Percentiles rank a stretch among this genome's conserved stretches.
Evolutionary conservation across 2,888 invertebrate genomes (phyloP).

Genomic region (Nymphalis urticae): DNA sequence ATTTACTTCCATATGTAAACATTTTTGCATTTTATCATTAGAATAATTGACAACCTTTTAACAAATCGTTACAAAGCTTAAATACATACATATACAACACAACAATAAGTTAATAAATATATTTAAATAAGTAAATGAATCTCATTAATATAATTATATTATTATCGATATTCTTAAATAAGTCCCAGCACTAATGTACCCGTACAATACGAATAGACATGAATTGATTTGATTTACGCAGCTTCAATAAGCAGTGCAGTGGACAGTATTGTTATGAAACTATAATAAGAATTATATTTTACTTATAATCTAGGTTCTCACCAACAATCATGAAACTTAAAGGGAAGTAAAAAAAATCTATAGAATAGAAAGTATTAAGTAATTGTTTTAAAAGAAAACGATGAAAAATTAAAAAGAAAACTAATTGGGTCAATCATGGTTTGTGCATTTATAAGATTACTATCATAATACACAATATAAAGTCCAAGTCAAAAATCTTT

Average conservation of each 20-base stretch:
- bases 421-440: neutral
- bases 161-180: slow-evolving; percentile 27
- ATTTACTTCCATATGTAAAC: too few relatives aligned
- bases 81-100: too few relatives aligned
- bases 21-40: too few relatives aligned
- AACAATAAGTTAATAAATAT: too few relatives aligned
- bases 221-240: slow-evolving; percentile 56
- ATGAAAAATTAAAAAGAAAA: too few relatives aligned
- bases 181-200: slow-evolving; percentile 41
- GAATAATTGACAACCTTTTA: too few relatives aligned
- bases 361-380: neutral
- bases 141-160: neutral
- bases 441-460: too few relatives aligned
- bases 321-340: neutral
- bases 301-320: neutral
- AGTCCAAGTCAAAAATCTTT: too few relatives aligned
- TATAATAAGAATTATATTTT: neutral
- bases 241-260: slow-evolving; percentile 47
- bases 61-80: too few relatives aligned
- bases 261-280: slow-evolving; percentile 30
- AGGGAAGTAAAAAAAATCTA: neutral
- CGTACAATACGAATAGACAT: slow-evolving; percentile 43
- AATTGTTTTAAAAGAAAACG: too few relatives aligned
- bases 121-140: neutral
- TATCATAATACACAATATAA: too few relatives aligned